A percentile compares a stretch with the other conserved stretches of the same genome.
Conservation (phyloP, 53 echinoderm and acorn worm genomes). For the Pentamera pediparva region DNA sequence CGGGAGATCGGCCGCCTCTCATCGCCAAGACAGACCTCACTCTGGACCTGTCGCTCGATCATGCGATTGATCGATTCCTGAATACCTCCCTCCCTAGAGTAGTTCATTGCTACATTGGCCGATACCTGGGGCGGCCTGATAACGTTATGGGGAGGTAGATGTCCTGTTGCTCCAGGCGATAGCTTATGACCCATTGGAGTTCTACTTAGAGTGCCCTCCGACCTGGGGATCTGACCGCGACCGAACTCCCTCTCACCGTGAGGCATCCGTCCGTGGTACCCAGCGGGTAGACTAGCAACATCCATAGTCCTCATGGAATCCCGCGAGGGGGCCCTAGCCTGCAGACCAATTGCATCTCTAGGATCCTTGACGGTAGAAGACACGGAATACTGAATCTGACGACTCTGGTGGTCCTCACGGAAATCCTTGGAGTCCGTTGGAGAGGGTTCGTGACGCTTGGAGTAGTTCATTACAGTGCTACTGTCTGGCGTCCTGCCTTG, state of each 20-base stretch:
- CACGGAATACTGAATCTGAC: neutral
- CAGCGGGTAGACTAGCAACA: conserved; percentile 24
- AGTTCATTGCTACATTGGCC: conserved; percentile 27
- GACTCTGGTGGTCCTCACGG: neutral
- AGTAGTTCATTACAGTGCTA: conserved; percentile 6
- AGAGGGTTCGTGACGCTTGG: neutral
- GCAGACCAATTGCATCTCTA: neutral
- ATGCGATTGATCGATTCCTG: conserved; percentile 80
- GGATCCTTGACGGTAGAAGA: neutral
- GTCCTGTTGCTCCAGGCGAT: conserved; percentile 37
- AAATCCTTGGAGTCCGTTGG: neutral
- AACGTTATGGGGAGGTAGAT: conserved; percentile 15
- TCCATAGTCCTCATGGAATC: conserved; percentile 31
- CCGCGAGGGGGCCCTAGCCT: conserved; percentile 10
- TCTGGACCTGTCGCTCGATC: conserved; percentile 82
- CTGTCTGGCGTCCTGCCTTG: conserved; percentile 1
- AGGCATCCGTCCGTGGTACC: conserved; percentile 33
- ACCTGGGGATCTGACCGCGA: conserved; percentile 12
- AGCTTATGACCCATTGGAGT: conserved; percentile 27
- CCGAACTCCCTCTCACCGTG: conserved; percentile 4
- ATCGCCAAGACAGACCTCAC: conserved; percentile 35
- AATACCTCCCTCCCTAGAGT: conserved; percentile 51
- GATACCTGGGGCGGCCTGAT: conserved; percentile 58
- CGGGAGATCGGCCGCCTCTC: conserved; percentile 62
- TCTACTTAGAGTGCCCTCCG: conserved; percentile 36